Conservation (phyloP, 2,113 vertebrate genomes). For the Aviceda subcristata region DNA sequence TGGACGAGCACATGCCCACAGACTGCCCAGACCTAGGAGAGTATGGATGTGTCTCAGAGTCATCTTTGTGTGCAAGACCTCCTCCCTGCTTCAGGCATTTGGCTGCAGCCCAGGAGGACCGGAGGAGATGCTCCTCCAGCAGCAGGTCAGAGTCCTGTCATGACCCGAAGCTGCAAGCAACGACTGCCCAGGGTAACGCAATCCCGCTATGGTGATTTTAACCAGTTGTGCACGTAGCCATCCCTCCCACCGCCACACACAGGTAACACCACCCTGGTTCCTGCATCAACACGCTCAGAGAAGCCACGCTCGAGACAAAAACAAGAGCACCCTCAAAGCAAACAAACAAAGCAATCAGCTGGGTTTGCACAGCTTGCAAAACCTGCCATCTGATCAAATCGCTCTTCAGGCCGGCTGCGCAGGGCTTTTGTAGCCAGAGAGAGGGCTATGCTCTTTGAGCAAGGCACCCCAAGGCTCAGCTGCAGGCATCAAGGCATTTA, state of each 20-base stretch:
- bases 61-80: not conserved
- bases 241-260: fast-evolving
- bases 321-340: not conserved
- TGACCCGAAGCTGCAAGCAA: not conserved
- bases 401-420: not conserved
- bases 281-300: not conserved
- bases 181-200: not conserved
- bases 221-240: not conserved
- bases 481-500: not conserved
- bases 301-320: not conserved
- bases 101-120: not conserved
- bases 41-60: not conserved
- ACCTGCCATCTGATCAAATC: not conserved
- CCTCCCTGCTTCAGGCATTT: not conserved
- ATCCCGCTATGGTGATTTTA: not conserved
- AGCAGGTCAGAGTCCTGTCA: not conserved
- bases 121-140: not conserved
- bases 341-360: not conserved
- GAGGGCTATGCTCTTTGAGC: not conserved
- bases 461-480: not conserved
- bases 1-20: not conserved
- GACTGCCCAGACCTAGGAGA: fast-evolving
- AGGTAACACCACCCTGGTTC: not conserved
- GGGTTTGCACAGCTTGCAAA: not conserved
- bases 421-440: not conserved